Evolutionary conservation across 2,888 invertebrate species (phyloP).

Genomic region (Osmoderma eremita): DNA sequence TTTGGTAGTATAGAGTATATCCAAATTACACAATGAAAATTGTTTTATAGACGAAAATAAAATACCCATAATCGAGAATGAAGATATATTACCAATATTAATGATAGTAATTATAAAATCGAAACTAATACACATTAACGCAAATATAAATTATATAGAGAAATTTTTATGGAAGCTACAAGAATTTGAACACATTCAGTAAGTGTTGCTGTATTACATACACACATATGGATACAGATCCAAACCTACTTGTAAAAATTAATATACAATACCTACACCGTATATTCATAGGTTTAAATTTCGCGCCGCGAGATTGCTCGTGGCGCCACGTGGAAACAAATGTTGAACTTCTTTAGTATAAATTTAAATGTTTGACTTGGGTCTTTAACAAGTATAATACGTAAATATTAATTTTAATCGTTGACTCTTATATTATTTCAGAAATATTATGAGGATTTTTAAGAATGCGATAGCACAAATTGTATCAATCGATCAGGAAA

Average conservation of each 20-base stretch:
- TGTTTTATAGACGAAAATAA: slow-evolving; percentile 50
- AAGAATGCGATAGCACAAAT: slow-evolving; percentile 52
- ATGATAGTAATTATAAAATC: slow-evolving; percentile 62
- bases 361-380: too few species aligned
- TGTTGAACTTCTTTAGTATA: too few species aligned
- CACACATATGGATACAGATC: too few species aligned
- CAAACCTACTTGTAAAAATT: too few species aligned
- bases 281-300: too few species aligned
- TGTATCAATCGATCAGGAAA: slow-evolving; percentile 43
- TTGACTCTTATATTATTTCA: slow-evolving; percentile 45
- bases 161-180: slow-evolving; percentile 58
- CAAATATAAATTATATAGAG: slow-evolving; percentile 63
- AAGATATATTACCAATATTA: slow-evolving; percentile 61
- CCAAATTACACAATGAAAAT: too few species aligned
- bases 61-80: slow-evolving; percentile 57
- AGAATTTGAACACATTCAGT: slow-evolving; percentile 46
- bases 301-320: too few species aligned
- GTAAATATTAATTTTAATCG: not conserved
- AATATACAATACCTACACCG: too few species aligned
- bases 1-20: not conserved
- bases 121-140: slow-evolving; percentile 61
- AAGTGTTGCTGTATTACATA: too few species aligned
- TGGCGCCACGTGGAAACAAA: too few species aligned
- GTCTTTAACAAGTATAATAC: too few species aligned
- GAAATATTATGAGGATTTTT: slow-evolving; percentile 53